A percentile compares a stretch with the other conserved stretches of the same genome.
phyloP scores from a whole-genome alignment of 2,113 vertebrate genomes.

The Amphilophus citrinellus region DNA sequence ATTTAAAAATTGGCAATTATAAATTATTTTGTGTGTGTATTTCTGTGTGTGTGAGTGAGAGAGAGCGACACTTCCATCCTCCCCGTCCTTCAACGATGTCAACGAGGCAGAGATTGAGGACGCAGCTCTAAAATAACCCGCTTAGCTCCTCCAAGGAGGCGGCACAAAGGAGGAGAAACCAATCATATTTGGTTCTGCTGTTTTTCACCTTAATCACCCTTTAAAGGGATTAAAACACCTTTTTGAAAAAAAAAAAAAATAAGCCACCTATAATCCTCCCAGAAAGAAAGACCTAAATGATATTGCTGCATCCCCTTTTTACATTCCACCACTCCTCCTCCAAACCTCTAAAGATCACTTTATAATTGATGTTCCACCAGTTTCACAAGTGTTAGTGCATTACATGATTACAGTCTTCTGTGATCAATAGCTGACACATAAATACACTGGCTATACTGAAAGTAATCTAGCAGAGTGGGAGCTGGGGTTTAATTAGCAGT shows the following conservation, averaged over 20 bases:
- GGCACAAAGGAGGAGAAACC: background rate
- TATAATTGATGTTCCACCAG: slow-evolving; percentile 58
- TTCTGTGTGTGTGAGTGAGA: background rate
- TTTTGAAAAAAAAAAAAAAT: slow-evolving; percentile 12
- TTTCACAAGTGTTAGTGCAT: slow-evolving; percentile 46
- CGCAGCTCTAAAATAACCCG: background rate
- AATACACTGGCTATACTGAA: slow-evolving; percentile 41
- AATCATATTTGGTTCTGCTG: slow-evolving; percentile 11
- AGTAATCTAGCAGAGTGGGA: slow-evolving; percentile 62
- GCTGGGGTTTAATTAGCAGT: slow-evolving; percentile 61
- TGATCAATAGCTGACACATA: slow-evolving; percentile 68
- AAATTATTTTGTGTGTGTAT: background rate
- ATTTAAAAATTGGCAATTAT: slow-evolving; percentile 34
- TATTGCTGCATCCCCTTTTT: background rate
- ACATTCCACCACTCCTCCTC: background rate
- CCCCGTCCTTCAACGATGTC: slow-evolving; percentile 22
- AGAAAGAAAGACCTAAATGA: slow-evolving; percentile 1
- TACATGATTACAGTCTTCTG: slow-evolving; percentile 43
- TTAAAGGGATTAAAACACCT: slow-evolving; percentile 56
- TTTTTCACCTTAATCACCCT: slow-evolving; percentile 40
- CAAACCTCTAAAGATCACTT: slow-evolving; percentile 45
- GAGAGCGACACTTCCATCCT: background rate
- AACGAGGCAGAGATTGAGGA: slow-evolving; percentile 22
- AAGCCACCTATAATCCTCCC: slow-evolving; percentile 25
- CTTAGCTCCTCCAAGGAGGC: slow-evolving; percentile 14